phyloP scores from a whole-genome alignment of 1,140 invertebrate species.

The Adoxophyes honmai region DNA sequence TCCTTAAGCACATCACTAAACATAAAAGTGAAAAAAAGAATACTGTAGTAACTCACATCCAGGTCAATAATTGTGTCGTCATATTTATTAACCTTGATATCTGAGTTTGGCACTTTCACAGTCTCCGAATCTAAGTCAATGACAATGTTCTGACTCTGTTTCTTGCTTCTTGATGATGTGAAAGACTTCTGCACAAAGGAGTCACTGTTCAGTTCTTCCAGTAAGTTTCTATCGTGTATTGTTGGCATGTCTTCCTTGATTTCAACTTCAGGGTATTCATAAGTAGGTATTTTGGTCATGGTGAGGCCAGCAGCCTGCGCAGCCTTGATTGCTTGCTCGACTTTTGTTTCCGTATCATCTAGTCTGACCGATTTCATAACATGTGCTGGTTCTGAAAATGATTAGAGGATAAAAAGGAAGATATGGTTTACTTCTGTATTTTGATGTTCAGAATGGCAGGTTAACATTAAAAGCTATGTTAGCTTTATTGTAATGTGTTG shows the following conservation, averaged over 20 bases:
- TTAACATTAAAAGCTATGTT: too few relatives aligned
- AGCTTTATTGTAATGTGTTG: too few relatives aligned
- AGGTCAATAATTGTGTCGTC: slow-evolving; percentile 70
- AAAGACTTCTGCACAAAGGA: slow-evolving; percentile 66
- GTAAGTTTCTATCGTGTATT: slow-evolving; percentile 70
- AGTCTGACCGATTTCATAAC: slow-evolving; percentile 34
- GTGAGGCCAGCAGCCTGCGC: slow-evolving; percentile 69
- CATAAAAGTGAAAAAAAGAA: slow-evolving; percentile 1
- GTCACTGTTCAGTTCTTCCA: slow-evolving; percentile 70
- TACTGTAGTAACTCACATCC: slow-evolving; percentile 50
- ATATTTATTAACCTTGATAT: slow-evolving; percentile 49
- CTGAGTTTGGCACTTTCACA: slow-evolving; percentile 58
- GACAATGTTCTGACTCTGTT: slow-evolving; percentile 67
- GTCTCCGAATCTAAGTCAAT: slow-evolving; percentile 71
- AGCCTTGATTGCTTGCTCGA: slow-evolving; percentile 72
- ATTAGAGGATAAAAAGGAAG: not conserved
- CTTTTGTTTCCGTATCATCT: slow-evolving; percentile 67
- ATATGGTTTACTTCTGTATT: too few relatives aligned
- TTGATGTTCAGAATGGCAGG: too few relatives aligned
- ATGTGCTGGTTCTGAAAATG: slow-evolving; percentile 30
- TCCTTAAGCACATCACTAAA: too few relatives aligned
- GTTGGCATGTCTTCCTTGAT: slow-evolving; percentile 75
- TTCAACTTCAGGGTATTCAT: slow-evolving; percentile 68
- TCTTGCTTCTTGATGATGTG: slow-evolving; percentile 66
- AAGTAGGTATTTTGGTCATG: slow-evolving; percentile 72